A percentile compares a stretch with the other conserved stretches of the same genome.
Evolutionary conservation across 2,113 vertebrate genomes (phyloP).

Genomic region (Thryonomys swinderianus): DNA sequence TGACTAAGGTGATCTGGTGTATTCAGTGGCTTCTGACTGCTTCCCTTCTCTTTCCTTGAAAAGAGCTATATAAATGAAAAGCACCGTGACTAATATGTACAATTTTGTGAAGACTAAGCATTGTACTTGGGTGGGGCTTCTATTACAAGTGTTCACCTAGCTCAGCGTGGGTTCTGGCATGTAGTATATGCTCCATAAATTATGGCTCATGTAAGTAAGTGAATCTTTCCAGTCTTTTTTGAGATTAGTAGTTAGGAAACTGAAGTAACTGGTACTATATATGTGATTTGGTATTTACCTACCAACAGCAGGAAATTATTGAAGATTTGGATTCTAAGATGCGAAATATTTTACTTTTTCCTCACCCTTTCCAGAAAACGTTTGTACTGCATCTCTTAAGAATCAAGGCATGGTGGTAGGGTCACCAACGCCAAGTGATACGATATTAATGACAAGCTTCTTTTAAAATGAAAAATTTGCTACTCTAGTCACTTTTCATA

Average conservation of each 20-base stretch:
- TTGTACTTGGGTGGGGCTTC: background rate
- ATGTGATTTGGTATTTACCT: background rate
- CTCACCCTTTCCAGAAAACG: background rate
- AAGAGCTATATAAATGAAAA: background rate
- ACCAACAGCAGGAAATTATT: background rate
- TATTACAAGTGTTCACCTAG: background rate
- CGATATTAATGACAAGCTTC: background rate
- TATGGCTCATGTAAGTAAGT: background rate
- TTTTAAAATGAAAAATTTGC: slow-evolving; percentile 7
- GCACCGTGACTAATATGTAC: background rate
- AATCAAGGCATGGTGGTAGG: background rate
- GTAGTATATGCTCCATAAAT: background rate
- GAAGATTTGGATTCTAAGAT: background rate
- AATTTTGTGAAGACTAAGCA: background rate
- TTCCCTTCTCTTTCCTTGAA: background rate
- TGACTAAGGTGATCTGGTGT: rapidly evolving
- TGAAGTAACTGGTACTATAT: background rate
- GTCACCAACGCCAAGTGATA: background rate
- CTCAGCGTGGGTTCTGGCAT: background rate
- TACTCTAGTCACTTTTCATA: background rate
- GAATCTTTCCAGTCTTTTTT: background rate
- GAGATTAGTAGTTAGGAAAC: background rate
- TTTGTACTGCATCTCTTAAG: background rate
- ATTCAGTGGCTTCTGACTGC: background rate
- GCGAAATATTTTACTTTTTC: background rate